phyloP scores from a whole-genome alignment of 2,113 vertebrate species.

The Synchiropus splendidus region DNA sequence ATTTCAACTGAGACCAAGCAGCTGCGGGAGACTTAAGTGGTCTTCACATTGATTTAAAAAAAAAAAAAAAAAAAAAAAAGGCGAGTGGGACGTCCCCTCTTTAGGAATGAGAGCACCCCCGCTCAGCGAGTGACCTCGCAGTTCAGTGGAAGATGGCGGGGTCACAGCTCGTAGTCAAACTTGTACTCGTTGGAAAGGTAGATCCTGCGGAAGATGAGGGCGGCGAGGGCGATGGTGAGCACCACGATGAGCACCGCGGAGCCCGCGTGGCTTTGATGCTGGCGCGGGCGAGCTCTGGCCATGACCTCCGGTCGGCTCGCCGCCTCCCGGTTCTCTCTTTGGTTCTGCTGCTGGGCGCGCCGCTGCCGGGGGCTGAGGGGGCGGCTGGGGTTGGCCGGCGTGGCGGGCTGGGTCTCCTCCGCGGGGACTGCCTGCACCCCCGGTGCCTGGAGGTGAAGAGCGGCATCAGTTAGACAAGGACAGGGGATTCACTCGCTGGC shows the following conservation, averaged over 20 bases:
- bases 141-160: too few species aligned
- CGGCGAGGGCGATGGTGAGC: slow-evolving; percentile 84
- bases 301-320: slow-evolving; percentile 56
- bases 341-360: slow-evolving; percentile 71
- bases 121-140: too few species aligned
- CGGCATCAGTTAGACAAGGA: not conserved
- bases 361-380: slow-evolving; percentile 84
- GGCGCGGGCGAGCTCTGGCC: slow-evolving; percentile 63
- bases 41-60: slow-evolving; percentile 35
- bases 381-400: slow-evolving; percentile 32
- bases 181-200: slow-evolving; percentile 88
- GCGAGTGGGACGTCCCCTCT: slow-evolving; percentile 6
- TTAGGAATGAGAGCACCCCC: slow-evolving; percentile 24
- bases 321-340: slow-evolving; percentile 52
- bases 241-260: slow-evolving; percentile 81
- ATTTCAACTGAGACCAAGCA: slow-evolving; percentile 3
- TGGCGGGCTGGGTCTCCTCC: slow-evolving; percentile 27
- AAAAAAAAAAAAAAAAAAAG: slow-evolving; percentile 26
- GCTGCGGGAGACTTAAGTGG: slow-evolving; percentile 7
- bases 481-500: not conserved
- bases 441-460: slow-evolving; percentile 54
- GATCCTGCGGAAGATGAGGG: slow-evolving; percentile 90
- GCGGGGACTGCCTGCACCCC: slow-evolving; percentile 17
- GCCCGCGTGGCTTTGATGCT: slow-evolving; percentile 68
- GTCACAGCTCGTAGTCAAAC: slow-evolving; percentile 88